Evolutionary conservation across 1,140 invertebrate species (phyloP).

Genomic region (Bombus breviceps): DNA sequence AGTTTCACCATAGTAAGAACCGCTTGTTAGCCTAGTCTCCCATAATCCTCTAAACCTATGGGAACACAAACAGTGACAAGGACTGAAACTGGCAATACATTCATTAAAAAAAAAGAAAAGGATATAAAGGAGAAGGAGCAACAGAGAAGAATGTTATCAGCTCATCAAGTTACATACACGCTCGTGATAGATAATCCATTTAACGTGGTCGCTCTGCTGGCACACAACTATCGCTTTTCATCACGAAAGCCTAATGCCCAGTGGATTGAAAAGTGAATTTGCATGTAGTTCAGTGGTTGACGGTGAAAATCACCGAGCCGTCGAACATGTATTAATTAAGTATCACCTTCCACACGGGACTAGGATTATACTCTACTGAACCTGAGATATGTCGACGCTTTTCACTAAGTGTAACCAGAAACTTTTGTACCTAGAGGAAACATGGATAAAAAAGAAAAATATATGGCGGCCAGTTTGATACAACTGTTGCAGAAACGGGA

Average conservation of each 20-base stretch:
- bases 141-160: neutral
- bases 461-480: conserved; percentile 37
- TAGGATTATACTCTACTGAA: conserved; percentile 35
- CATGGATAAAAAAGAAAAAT: neutral
- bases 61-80: neutral
- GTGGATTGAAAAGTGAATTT: conserved; percentile 44
- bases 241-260: neutral
- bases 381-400: neutral
- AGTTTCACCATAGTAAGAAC: neutral
- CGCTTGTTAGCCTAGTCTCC: neutral
- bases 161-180: conserved; percentile 1
- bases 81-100: neutral
- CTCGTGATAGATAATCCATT: neutral
- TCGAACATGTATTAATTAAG: conserved; percentile 35
- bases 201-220: neutral
- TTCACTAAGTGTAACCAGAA: conserved; percentile 11
- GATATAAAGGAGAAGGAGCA: neutral
- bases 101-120: neutral
- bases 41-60: neutral
- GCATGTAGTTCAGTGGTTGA: conserved; percentile 6
- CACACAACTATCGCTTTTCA: conserved; percentile 45
- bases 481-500: conserved; percentile 65
- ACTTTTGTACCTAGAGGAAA: neutral
- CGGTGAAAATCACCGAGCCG: conserved; percentile 31
- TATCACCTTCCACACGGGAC: conserved; percentile 35